phyloP scores from a whole-genome alignment of 1,140 invertebrate genomes.

The Drosophila pallidifrons region DNA sequence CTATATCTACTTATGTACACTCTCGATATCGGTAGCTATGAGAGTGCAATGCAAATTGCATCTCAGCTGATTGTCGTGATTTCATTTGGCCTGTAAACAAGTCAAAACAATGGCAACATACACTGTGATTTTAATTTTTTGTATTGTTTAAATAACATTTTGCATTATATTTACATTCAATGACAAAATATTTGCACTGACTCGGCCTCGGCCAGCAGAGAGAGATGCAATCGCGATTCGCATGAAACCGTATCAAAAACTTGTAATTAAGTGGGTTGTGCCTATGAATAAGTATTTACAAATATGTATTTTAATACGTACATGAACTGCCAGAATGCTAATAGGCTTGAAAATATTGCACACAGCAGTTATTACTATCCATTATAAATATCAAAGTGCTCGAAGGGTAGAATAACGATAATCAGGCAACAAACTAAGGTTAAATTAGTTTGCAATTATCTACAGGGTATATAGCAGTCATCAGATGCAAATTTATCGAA shows the following conservation, averaged over 20 bases:
- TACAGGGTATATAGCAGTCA: not conserved
- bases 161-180: conserved; percentile 43
- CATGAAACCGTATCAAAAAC: conserved; percentile 17
- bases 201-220: not conserved
- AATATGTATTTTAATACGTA: conserved; percentile 30
- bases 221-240: conserved; percentile 18
- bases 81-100: conserved; percentile 73
- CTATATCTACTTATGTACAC: conserved; percentile 15
- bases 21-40: conserved; percentile 22
- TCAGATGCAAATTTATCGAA: not conserved
- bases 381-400: not conserved
- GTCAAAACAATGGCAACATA: conserved; percentile 38
- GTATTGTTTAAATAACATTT: conserved; percentile 45
- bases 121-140: conserved; percentile 59
- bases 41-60: conserved; percentile 63
- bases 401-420: conserved; percentile 2
- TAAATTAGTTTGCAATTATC: not conserved
- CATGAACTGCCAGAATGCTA: not conserved
- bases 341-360: conserved; percentile 18
- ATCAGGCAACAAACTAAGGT: not conserved
- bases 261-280: conserved; percentile 69
- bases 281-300: conserved; percentile 56
- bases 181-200: conserved; percentile 49
- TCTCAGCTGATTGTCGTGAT: conserved; percentile 68
- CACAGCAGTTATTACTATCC: not conserved